Evolutionary conservation across 2,113 vertebrate species (phyloP), one percentile per base, ranked within the genome.

Genomic region (Oncorhynchus gorbuscha): DNA sequence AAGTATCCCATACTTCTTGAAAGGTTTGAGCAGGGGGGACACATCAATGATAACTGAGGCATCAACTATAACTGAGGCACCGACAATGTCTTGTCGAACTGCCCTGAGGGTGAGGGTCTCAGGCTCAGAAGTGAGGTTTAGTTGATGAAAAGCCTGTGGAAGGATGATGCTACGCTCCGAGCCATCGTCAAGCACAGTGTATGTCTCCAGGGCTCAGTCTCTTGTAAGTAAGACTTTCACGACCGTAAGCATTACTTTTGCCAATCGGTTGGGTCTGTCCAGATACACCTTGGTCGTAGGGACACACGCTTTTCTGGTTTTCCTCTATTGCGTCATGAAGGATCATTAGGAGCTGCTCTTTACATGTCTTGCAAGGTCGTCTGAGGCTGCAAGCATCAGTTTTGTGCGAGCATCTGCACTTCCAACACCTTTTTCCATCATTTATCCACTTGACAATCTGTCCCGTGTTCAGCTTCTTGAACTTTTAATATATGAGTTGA

Each of bases 191-290:
- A 39, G 35, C 35, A 39, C 35, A 8, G 35, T 8, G 35, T 39
- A 39, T 39, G 35, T 39, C 7, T 39, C 35, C 7, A 8, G 35
- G 7, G 1, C 35, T 39, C 35, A 7, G 35, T 39, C 35, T 39
- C 35, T 39, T 39, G 35, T 39, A n/a, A 78, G n/a, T 12, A 55
- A 22, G 22, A 78, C 64, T 26, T 78, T 78, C n/a, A 78, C 49
- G 1, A 78, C 64, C 71, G 74, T 78, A 6, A 80, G 51, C 78
- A 80, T 39, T 39, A 8, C 35, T 39, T 39, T 39, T 39, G 7
- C 35, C 7, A 8, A 72, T 1, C 69, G 14, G 9, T 76, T 80
- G 4, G 69, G 73, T 26, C 32, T 18, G 32, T 80, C 78, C 4
- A 76, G 4, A 24, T 77, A 77, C 22, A 77, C 24, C 6, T 59